Evolutionary conservation across 2,888 invertebrate genomes (phyloP).

Genomic region (Pyrrhosoma nymphula): DNA sequence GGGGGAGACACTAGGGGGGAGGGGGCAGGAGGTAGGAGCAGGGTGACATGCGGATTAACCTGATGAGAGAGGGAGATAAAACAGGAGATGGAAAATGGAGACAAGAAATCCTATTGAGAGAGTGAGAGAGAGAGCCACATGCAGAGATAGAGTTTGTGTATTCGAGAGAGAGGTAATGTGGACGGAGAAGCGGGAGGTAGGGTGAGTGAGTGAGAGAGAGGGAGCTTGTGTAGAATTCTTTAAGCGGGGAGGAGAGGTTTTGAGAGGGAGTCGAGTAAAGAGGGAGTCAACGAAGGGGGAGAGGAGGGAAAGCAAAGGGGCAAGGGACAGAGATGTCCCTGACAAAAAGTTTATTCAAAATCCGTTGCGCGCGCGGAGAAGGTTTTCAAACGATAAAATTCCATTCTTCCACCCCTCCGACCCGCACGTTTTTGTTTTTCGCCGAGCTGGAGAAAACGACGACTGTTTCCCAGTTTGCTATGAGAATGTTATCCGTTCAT

Average conservation of each 20-base stretch:
- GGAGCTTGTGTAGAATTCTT: too few relatives aligned
- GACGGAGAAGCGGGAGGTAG: not conserved
- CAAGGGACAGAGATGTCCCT: slow-evolving; percentile 10
- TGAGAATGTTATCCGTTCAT: not conserved
- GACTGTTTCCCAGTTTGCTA: not conserved
- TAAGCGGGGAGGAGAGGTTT: too few relatives aligned
- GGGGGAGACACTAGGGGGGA: not conserved
- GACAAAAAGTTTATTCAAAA: slow-evolving; percentile 16
- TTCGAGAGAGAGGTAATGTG: slow-evolving; percentile 34
- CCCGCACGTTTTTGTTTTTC: not conserved
- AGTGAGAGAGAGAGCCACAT: slow-evolving; percentile 59
- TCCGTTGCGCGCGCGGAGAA: not conserved
- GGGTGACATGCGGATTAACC: slow-evolving; percentile 68
- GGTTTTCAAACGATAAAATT: slow-evolving; percentile 21
- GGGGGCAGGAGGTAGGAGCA: slow-evolving; percentile 42
- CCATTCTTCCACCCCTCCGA: not conserved
- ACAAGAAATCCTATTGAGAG: slow-evolving; percentile 67
- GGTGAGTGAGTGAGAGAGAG: not conserved
- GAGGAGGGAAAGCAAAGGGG: not conserved
- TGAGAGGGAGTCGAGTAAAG: not conserved
- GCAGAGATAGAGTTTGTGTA: not conserved
- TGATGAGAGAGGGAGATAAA: slow-evolving; percentile 67
- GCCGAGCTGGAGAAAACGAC: not conserved
- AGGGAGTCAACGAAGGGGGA: not conserved
- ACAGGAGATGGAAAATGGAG: slow-evolving; percentile 67